Conservation (phyloP, 2,888 invertebrate species). For the Drosophila koepferae region DNA sequence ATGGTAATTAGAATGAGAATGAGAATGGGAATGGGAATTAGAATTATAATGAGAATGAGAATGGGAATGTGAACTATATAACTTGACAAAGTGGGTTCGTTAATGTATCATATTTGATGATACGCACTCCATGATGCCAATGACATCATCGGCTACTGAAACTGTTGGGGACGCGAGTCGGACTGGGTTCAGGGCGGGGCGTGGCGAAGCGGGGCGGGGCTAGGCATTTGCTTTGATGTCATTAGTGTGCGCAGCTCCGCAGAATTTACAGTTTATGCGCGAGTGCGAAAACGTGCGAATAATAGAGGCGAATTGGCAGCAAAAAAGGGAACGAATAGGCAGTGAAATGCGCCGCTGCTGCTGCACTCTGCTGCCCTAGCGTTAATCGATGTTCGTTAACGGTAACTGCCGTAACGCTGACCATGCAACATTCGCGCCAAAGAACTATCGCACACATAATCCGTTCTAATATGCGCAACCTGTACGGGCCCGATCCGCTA, state of each 20-base stretch:
- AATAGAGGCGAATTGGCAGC: neutral
- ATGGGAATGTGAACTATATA: conserved; percentile 13
- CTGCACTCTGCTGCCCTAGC: conserved; percentile 38
- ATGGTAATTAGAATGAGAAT: neutral
- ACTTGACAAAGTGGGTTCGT: conserved; percentile 23
- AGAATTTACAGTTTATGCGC: conserved; percentile 52
- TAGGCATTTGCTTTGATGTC: conserved; percentile 53
- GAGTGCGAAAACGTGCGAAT: conserved; percentile 21
- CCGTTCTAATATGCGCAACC: conserved; percentile 28
- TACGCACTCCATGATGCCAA: conserved; percentile 53
- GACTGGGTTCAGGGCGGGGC: neutral
- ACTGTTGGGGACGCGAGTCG: neutral
- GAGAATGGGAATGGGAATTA: neutral
- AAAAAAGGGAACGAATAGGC: conserved; percentile 5
- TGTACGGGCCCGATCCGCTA: conserved; percentile 24
- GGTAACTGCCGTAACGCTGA: conserved; percentile 43
- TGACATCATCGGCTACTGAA: conserved; percentile 48
- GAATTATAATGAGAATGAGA: neutral
- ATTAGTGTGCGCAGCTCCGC: conserved; percentile 35
- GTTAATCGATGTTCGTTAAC: conserved; percentile 47
- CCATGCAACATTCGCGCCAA: conserved; percentile 27
- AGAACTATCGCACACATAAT: conserved; percentile 24
- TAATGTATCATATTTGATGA: conserved; percentile 45
- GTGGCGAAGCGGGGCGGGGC: neutral
- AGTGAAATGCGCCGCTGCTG: neutral